A percentile compares a stretch with the other conserved stretches of the same genome.
Conservation (phyloP, 2,888 invertebrate genomes). For the Machimus atricapillus region DNA sequence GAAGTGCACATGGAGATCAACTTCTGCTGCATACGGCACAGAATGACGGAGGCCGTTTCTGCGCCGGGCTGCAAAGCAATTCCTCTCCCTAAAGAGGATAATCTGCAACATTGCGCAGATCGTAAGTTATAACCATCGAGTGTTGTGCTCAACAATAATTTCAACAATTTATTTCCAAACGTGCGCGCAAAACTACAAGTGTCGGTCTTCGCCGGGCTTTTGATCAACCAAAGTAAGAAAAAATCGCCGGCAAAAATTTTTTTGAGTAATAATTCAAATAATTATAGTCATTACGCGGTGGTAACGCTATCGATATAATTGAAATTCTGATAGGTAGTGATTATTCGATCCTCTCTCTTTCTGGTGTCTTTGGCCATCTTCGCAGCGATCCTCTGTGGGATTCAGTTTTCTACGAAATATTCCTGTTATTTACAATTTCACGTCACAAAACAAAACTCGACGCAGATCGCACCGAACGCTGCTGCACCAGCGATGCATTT, state of each 20-base stretch:
- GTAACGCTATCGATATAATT: constrained; percentile 64
- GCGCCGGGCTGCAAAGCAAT: constrained; percentile 6
- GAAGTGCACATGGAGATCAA: constrained; percentile 4
- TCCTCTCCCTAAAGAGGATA: constrained; percentile 42
- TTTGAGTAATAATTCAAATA: constrained; percentile 63
- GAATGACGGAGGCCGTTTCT: background rate
- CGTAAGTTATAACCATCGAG: constrained; percentile 36
- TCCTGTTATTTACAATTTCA: constrained; percentile 38
- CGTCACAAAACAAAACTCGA: constrained; percentile 30
- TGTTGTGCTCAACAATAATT: constrained; percentile 54
- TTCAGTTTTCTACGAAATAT: constrained; percentile 25
- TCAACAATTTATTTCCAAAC: constrained; percentile 63
- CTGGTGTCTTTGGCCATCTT: constrained; percentile 12
- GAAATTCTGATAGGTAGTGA: constrained; percentile 64
- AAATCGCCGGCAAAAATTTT: constrained; percentile 40
- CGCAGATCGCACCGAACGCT: background rate
- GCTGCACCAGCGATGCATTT: background rate
- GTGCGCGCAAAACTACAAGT: constrained; percentile 50
- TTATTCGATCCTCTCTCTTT: constrained; percentile 51
- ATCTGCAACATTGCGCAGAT: constrained; percentile 42
- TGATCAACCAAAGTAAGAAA: constrained; percentile 19
- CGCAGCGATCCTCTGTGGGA: constrained; percentile 14
- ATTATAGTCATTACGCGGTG: constrained; percentile 64
- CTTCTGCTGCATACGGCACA: constrained; percentile 9
- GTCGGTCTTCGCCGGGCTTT: constrained; percentile 37